Evolutionary conservation across 2,113 vertebrate genomes (phyloP).

Genomic region (Gallinago jamesoni): DNA sequence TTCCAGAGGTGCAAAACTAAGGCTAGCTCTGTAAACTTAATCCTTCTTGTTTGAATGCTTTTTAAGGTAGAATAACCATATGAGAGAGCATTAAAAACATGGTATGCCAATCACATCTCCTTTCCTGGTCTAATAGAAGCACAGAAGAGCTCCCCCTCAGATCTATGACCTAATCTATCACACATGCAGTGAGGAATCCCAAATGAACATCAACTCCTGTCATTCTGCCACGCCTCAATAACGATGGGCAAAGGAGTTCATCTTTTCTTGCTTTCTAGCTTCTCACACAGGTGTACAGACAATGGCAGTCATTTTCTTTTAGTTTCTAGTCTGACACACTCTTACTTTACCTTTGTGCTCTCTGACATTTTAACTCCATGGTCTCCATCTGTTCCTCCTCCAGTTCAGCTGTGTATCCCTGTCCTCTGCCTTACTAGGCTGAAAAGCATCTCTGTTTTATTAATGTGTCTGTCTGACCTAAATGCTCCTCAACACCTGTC

Average conservation of each 20-base stretch:
- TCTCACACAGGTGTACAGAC: neutral
- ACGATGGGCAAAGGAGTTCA: neutral
- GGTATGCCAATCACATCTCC: neutral
- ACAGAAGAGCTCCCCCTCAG: neutral
- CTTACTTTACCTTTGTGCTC: conserved; percentile 19
- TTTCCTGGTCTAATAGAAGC: neutral
- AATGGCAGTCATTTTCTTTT: conserved; percentile 7
- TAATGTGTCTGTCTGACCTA: conserved; percentile 21
- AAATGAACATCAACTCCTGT: neutral
- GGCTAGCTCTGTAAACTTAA: neutral
- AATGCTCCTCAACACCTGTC: conserved; percentile 24
- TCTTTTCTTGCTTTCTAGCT: neutral
- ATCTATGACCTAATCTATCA: neutral
- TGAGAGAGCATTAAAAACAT: neutral
- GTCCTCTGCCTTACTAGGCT: neutral
- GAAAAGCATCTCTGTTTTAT: conserved; percentile 23
- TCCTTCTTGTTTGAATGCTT: neutral
- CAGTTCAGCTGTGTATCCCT: neutral
- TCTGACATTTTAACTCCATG: conserved; percentile 18
- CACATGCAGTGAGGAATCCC: neutral
- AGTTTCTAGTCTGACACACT: neutral
- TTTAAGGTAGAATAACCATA: neutral
- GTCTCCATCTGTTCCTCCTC: conserved; percentile 46
- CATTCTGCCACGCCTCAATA: neutral
- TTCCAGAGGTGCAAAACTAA: neutral